Evolutionary conservation across 2,113 vertebrate genomes (phyloP).

Genomic region (Aphyosemion australe): DNA sequence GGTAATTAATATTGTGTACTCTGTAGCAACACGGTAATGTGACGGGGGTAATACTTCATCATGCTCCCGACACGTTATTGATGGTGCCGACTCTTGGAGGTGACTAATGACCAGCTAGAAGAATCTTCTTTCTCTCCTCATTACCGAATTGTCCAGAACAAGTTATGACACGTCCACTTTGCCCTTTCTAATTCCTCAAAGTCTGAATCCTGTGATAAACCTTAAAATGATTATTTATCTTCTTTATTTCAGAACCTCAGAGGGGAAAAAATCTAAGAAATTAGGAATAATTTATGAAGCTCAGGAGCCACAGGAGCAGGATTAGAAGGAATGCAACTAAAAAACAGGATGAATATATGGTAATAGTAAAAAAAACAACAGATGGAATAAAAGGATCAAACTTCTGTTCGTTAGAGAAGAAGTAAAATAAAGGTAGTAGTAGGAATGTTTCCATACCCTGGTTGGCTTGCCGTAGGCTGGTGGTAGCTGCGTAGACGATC

Average conservation of each 20-base stretch:
- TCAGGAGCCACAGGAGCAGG: background rate
- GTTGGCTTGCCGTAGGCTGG: slow-evolving; percentile 91
- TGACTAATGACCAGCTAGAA: slow-evolving; percentile 21
- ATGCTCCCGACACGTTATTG: slow-evolving; percentile 23
- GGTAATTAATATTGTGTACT: slow-evolving; percentile 50
- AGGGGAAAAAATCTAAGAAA: background rate
- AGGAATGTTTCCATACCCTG: slow-evolving; percentile 83
- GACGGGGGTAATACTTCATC: slow-evolving; percentile 36
- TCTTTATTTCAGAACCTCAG: background rate
- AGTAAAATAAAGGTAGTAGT: background rate
- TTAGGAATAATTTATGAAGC: background rate
- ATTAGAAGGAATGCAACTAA: background rate
- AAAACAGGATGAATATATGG: slow-evolving; percentile 15
- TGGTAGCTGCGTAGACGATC: slow-evolving; percentile 93
- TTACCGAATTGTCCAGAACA: background rate
- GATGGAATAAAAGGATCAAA: slow-evolving; percentile 2
- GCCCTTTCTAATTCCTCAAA: background rate
- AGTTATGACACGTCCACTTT: slow-evolving; percentile 2
- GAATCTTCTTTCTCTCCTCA: background rate
- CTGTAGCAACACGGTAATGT: slow-evolving; percentile 20
- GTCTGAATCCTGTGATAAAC: slow-evolving; percentile 2
- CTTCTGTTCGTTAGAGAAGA: slow-evolving; percentile 16
- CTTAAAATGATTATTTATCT: background rate
- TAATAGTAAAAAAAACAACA: too few species aligned
- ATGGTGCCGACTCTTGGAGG: slow-evolving; percentile 33